phyloP scores from a whole-genome alignment of 2,797 vertebrate species.

The Coccyzus lansbergi region DNA sequence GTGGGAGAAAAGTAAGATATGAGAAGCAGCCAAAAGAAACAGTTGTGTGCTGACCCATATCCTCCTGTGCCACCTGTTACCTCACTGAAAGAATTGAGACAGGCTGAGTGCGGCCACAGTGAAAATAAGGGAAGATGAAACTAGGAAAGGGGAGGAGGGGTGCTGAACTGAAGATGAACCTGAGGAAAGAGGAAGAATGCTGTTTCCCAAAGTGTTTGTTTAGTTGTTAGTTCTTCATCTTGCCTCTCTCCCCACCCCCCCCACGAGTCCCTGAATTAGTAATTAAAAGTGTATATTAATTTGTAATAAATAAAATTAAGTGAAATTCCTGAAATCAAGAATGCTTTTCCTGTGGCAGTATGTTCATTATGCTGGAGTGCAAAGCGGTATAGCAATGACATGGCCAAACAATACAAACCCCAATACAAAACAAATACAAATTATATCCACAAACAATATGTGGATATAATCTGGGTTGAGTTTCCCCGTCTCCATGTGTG shows the following conservation, averaged over 20 bases:
- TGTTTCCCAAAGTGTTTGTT: background rate
- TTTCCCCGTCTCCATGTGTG: background rate
- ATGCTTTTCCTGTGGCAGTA: background rate
- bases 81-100: background rate
- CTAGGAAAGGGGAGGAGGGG: background rate
- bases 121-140: background rate
- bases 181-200: background rate
- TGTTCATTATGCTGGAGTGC: background rate
- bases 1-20: background rate
- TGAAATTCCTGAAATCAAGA: background rate
- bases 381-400: background rate
- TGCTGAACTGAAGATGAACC: background rate
- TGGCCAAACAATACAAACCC: background rate
- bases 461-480: background rate
- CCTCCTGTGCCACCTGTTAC: background rate
- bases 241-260: no score
- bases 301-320: background rate
- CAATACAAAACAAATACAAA: no score
- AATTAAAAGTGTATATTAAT: background rate
- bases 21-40: background rate
- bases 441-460: no score
- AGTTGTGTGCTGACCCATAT: no score
- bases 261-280: background rate
- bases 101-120: background rate
- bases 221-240: background rate